Percentiles rank a stretch among this genome's conserved stretches.
Evolutionary conservation across 2,797 vertebrate genomes (phyloP).

Genomic region (Nothura maculosa): DNA sequence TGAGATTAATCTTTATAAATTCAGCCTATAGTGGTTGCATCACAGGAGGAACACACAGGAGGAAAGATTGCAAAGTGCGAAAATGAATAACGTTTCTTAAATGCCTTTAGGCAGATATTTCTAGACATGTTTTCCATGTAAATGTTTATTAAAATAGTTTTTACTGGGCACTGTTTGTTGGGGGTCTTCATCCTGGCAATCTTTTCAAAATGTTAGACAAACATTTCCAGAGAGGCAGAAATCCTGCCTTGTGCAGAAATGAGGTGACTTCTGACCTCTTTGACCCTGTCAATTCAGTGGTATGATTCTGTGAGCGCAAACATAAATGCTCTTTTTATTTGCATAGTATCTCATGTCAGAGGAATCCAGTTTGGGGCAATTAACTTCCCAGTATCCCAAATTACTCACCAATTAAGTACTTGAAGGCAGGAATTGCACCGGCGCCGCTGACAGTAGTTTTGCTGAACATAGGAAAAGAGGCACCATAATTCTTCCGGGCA

Average conservation of each 20-base stretch:
- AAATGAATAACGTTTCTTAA: background rate
- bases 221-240: background rate
- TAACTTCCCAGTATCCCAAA: background rate
- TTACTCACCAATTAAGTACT: slow-evolving; percentile 90
- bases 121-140: background rate
- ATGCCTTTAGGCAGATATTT: background rate
- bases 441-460: slow-evolving; percentile 90
- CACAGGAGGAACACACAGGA: background rate
- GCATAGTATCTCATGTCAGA: background rate
- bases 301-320: background rate
- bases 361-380: background rate
- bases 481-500: slow-evolving; percentile 88
- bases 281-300: background rate
- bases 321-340: background rate
- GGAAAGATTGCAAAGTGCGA: background rate
- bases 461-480: slow-evolving; percentile 96
- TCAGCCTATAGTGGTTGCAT: background rate
- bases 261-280: background rate
- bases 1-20: background rate
- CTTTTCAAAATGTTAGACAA: background rate
- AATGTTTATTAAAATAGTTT: background rate
- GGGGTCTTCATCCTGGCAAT: background rate
- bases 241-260: background rate
- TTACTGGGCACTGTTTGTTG: background rate
- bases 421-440: slow-evolving; percentile 92